These are phyloP conservation scores for Scarus forsteni DNA, from an alignment of 2,797 vertebrate species.

Conservation along the genomic window DNA sequence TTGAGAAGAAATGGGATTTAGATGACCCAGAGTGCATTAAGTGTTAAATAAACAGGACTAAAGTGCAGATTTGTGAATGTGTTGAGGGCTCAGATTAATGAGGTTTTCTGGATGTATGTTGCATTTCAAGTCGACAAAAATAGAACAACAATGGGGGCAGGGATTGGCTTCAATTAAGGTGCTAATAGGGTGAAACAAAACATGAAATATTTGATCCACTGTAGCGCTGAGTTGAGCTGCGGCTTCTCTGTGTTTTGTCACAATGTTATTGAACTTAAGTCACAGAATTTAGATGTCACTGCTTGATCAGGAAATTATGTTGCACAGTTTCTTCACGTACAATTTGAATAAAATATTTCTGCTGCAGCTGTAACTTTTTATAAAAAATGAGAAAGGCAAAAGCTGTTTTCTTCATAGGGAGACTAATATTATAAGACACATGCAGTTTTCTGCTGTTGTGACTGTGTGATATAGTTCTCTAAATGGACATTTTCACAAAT, in stretches of 20 bases:
- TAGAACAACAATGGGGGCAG: conserved; percentile 33
- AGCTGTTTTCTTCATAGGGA: too few species aligned
- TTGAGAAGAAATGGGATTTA: conserved; percentile 59
- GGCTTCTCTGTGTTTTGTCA: conserved; percentile 22
- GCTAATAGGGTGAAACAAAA: conserved; percentile 63
- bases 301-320: too few species aligned
- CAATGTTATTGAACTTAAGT: too few species aligned
- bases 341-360: too few species aligned
- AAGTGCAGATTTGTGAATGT: conserved; percentile 69
- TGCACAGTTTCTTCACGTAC: too few species aligned
- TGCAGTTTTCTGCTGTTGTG: too few species aligned
- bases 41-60: conserved; percentile 74
- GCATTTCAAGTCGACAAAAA: conserved; percentile 39
- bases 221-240: conserved; percentile 21
- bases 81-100: conserved; percentile 57
- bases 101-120: conserved; percentile 57
- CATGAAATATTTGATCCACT: conserved; percentile 46
- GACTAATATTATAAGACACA: too few species aligned
- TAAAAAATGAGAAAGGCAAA: too few species aligned
- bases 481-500: too few species aligned
- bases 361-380: too few species aligned
- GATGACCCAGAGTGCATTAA: conserved; percentile 32
- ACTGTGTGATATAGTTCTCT: too few species aligned
- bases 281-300: too few species aligned
- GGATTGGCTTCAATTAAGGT: conserved; percentile 65